These are phyloP conservation scores for Hafferia zeledoni DNA, from an alignment of 2,797 vertebrate genomes.

Conservation along the genomic window DNA sequence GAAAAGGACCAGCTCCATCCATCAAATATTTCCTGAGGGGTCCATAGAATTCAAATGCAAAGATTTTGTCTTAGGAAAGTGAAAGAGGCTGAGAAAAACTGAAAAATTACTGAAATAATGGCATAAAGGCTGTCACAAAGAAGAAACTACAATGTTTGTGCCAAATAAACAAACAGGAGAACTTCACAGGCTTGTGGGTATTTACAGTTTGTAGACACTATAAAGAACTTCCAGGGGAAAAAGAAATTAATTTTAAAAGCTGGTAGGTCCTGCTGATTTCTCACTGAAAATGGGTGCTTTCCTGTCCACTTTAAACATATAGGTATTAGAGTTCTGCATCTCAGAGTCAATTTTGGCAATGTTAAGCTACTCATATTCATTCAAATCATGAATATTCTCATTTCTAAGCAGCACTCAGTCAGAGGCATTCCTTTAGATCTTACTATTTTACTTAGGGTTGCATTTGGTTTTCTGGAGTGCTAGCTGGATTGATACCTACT, in stretches of 20 bases:
- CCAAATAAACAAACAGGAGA: neutral
- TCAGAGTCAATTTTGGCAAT: neutral
- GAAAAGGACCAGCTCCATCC: neutral
- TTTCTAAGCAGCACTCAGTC: neutral
- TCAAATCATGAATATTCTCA: neutral
- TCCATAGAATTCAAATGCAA: neutral
- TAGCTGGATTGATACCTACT: neutral
- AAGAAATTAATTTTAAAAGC: neutral
- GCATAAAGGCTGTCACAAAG: neutral
- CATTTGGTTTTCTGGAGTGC: neutral
- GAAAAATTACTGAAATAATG: neutral
- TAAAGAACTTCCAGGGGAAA: neutral
- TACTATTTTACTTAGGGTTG: neutral
- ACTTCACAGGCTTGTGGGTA: neutral
- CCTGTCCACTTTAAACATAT: neutral
- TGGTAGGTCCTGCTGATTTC: neutral
- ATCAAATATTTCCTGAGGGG: neutral
- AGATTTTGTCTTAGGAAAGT: neutral
- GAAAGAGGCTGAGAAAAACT: neutral
- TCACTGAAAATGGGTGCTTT: neutral
- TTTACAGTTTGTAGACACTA: neutral
- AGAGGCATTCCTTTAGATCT: neutral
- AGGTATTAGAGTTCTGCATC: neutral
- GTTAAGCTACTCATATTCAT: neutral
- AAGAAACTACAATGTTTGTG: neutral